These are phyloP conservation scores for Leptosomus discolor DNA, from an alignment of 2,113 vertebrate genomes.

Conservation along the genomic window DNA sequence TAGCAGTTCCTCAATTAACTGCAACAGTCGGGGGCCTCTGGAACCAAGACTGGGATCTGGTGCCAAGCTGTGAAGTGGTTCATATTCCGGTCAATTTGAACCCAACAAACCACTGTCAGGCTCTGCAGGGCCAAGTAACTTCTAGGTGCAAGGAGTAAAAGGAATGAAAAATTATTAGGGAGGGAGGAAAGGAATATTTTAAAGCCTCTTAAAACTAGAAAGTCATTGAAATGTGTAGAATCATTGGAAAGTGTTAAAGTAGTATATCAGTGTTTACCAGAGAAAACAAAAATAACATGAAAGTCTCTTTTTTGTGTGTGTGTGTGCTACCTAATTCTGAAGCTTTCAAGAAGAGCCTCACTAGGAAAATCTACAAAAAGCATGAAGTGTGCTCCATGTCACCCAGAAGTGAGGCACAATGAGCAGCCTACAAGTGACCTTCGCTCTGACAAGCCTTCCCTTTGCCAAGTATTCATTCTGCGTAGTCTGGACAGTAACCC, in stretches of 20 bases:
- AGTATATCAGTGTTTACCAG: not conserved
- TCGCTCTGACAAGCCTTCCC: not conserved
- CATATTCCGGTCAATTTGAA: not conserved
- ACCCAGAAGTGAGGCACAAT: not conserved
- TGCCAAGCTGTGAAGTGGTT: not conserved
- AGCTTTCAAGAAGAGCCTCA: not conserved
- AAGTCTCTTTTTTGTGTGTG: not conserved
- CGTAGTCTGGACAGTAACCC: rapidly evolving
- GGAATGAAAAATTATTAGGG: not conserved
- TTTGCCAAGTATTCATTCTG: not conserved
- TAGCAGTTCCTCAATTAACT: not conserved
- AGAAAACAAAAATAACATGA: not conserved
- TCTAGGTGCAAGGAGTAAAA: not conserved
- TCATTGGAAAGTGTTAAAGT: not conserved
- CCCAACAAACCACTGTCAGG: not conserved
- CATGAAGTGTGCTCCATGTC: not conserved
- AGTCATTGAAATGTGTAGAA: not conserved
- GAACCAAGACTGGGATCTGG: not conserved
- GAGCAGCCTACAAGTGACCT: not conserved
- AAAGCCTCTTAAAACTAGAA: not conserved
- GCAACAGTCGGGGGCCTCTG: not conserved
- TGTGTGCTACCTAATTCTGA: not conserved
- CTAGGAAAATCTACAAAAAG: not conserved
- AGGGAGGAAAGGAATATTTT: not conserved
- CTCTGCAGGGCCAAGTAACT: not conserved